Conservation (phyloP, 2,113 vertebrate species). For the Smithornis capensis region DNA sequence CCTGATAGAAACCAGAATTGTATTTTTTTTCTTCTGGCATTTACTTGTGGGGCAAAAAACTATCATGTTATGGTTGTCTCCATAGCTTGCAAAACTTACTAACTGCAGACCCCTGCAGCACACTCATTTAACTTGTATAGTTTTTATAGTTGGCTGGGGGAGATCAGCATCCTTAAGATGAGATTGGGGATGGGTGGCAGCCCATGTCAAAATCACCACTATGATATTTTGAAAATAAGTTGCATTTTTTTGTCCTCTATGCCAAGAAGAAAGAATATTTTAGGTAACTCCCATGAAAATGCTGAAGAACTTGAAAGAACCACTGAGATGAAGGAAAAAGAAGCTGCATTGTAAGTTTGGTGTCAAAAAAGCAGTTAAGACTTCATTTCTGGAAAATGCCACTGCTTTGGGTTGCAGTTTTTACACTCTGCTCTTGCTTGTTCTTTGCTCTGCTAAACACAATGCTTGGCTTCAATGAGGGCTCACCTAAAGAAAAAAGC, state of each 20-base stretch:
- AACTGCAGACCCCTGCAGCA: not conserved
- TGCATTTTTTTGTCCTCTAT: constrained; percentile 63
- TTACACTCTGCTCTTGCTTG: not conserved
- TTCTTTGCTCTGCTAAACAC: not conserved
- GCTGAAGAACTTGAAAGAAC: constrained; percentile 86
- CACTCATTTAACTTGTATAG: not conserved
- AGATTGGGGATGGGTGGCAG: not conserved
- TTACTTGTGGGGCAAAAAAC: not conserved
- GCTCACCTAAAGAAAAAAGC: not conserved
- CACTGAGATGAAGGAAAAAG: constrained; percentile 88
- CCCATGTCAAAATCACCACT: not conserved
- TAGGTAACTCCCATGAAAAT: constrained; percentile 82
- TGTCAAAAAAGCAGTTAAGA: not conserved
- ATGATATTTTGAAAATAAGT: constrained; percentile 47
- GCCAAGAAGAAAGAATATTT: constrained; percentile 85
- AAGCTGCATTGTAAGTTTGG: constrained; percentile 90
- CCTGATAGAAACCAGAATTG: not conserved
- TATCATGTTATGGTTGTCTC: not conserved
- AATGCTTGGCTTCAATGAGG: not conserved
- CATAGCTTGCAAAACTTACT: not conserved
- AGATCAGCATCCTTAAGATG: not conserved
- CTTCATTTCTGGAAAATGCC: not conserved
- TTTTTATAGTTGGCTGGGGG: not conserved
- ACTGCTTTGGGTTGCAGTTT: constrained; percentile 23
- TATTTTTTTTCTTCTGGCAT: not conserved